Conservation (phyloP, 2,888 invertebrate species). For the Cephonodes hylas region DNA sequence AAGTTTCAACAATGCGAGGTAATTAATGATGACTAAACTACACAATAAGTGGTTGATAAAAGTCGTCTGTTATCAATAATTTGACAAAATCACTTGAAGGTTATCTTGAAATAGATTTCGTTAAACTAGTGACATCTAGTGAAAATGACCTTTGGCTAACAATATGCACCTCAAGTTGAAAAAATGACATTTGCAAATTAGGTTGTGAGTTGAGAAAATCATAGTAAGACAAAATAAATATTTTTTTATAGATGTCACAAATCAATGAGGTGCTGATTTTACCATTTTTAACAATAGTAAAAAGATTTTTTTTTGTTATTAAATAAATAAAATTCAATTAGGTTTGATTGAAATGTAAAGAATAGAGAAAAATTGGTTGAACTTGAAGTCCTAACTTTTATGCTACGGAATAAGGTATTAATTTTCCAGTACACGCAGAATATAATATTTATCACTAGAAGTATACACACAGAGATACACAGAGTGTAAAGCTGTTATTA, state of each 20-base stretch:
- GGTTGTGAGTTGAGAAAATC: too few species aligned
- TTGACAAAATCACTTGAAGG: slow-evolving; percentile 79
- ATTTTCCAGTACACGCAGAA: background rate
- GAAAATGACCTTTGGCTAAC: slow-evolving; percentile 34
- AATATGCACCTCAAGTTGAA: background rate
- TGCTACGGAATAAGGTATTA: background rate
- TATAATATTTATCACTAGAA: too few species aligned
- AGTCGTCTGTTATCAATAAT: slow-evolving; percentile 65
- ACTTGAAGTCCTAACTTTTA: background rate
- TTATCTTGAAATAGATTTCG: slow-evolving; percentile 73
- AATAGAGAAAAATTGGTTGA: background rate
- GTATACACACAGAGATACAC: too few species aligned
- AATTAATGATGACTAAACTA: slow-evolving; percentile 28
- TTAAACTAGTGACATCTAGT: slow-evolving; percentile 56
- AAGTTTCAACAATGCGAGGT: slow-evolving; percentile 29
- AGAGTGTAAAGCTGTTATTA: too few species aligned
- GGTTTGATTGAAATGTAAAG: too few species aligned
- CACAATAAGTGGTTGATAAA: slow-evolving; percentile 37
- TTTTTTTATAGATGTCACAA: too few species aligned
- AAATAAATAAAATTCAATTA: too few species aligned
- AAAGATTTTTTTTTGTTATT: too few species aligned
- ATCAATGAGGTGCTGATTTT: too few species aligned
- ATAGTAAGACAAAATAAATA: too few species aligned
- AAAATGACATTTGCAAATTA: too few species aligned
- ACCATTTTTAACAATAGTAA: too few species aligned